Conservation (phyloP, 1,140 invertebrate species). For the Chlorops oryzae region DNA sequence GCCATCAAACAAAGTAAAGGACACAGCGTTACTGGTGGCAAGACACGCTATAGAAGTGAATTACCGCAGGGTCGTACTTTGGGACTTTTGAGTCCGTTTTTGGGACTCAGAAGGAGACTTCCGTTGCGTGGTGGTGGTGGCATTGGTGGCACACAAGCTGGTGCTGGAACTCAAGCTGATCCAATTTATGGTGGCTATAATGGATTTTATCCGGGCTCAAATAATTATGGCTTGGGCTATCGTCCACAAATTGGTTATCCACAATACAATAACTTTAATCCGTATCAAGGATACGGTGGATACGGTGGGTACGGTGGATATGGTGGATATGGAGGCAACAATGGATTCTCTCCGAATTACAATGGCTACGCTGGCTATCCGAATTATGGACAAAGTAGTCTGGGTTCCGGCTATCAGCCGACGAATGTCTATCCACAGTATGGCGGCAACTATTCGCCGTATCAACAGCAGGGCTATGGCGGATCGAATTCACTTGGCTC, state of each 20-base stretch:
- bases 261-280: too few species aligned
- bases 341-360: neutral
- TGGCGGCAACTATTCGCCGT: too few species aligned
- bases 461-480: neutral
- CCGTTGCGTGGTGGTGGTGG: too few species aligned
- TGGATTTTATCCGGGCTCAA: conserved; percentile 2
- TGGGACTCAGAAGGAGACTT: conserved; percentile 14
- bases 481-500: too few species aligned
- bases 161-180: conserved; percentile 10
- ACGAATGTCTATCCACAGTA: too few species aligned
- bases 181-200: conserved; percentile 21
- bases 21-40: too few species aligned
- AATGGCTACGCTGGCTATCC: neutral
- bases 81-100: conserved; percentile 29
- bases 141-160: conserved; percentile 28
- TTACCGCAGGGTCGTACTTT: conserved; percentile 28
- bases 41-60: too few species aligned
- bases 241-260: too few species aligned
- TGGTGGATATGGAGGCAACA: conserved; percentile 9
- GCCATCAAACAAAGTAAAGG: too few species aligned
- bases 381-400: too few species aligned
- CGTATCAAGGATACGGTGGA: conserved; percentile 8
- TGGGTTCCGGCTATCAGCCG: too few species aligned
- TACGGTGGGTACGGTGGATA: conserved; percentile 24
- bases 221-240: too few species aligned